Conservation (phyloP, 2,113 vertebrate species). For the Proteles cristata region DNA sequence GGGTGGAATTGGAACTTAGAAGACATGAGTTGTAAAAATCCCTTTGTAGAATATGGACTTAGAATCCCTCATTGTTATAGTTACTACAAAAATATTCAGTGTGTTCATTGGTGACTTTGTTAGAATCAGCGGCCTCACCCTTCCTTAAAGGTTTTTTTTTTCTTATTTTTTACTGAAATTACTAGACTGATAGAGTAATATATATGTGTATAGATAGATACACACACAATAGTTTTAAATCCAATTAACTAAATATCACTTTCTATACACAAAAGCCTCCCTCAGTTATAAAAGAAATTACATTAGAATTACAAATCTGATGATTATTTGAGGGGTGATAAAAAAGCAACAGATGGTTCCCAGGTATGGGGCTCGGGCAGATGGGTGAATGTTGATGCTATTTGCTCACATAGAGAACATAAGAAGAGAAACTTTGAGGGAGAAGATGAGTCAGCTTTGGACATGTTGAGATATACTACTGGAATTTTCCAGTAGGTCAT, state of each 20-base stretch:
- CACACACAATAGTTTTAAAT: conserved; percentile 18
- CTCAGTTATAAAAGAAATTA: conserved; percentile 56
- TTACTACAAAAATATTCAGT: conserved; percentile 11
- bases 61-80: background rate
- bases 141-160: conserved; percentile 33
- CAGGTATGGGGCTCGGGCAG: background rate
- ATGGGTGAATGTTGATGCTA: background rate
- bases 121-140: conserved; percentile 2
- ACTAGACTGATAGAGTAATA: background rate
- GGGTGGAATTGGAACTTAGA: background rate
- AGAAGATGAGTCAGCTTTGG: background rate
- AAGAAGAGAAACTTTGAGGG: background rate
- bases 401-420: background rate
- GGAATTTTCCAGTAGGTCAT: background rate
- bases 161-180: conserved; percentile 29
- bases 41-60: background rate
- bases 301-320: conserved; percentile 56
- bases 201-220: background rate
- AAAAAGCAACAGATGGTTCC: conserved; percentile 30
- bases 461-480: background rate
- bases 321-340: conserved; percentile 43
- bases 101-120: conserved; percentile 6
- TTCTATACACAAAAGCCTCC: conserved; percentile 40
- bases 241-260: conserved; percentile 51
- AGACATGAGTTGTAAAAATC: background rate